These are phyloP conservation scores for Cassiopea xamachana DNA, from an alignment of 30 jellyfish, hydroid and myxozoan genomes.

Conservation along the genomic window DNA sequence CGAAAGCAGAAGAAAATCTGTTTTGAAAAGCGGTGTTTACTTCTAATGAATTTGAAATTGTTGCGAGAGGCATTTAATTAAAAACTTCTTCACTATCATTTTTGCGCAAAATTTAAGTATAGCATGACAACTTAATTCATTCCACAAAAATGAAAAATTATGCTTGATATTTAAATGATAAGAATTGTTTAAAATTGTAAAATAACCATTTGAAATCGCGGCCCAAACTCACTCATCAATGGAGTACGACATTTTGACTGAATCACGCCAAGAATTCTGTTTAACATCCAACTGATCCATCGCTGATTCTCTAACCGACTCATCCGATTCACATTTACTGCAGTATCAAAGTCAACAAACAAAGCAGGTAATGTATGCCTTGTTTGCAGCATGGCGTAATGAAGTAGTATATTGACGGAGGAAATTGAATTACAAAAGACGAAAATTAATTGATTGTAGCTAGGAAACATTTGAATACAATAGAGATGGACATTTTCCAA, in stretches of 20 bases:
- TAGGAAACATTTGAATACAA: not conserved
- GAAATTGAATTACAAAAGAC: not conserved
- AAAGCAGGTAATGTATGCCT: not conserved
- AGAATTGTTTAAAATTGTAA: too few relatives aligned
- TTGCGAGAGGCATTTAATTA: too few relatives aligned
- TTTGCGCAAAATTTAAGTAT: too few relatives aligned
- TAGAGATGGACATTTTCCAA: not conserved
- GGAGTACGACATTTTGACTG: not conserved
- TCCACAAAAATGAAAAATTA: too few relatives aligned
- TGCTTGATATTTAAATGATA: too few relatives aligned
- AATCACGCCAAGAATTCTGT: not conserved
- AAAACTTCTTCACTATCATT: too few relatives aligned
- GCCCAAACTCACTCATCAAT: slow-evolving; percentile 13
- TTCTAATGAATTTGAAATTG: too few relatives aligned
- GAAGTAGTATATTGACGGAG: not conserved
- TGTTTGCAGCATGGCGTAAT: not conserved
- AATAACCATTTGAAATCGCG: not conserved
- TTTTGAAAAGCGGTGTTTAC: too few relatives aligned
- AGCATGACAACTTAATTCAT: too few relatives aligned
- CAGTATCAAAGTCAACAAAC: not conserved
- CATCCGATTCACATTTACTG: not conserved
- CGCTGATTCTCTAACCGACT: not conserved
- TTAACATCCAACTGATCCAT: not conserved
- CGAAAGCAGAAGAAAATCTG: too few relatives aligned
- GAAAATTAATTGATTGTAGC: not conserved